phyloP scores from a whole-genome alignment of 2,888 invertebrate species.

The Tetramorium bicarinatum region DNA sequence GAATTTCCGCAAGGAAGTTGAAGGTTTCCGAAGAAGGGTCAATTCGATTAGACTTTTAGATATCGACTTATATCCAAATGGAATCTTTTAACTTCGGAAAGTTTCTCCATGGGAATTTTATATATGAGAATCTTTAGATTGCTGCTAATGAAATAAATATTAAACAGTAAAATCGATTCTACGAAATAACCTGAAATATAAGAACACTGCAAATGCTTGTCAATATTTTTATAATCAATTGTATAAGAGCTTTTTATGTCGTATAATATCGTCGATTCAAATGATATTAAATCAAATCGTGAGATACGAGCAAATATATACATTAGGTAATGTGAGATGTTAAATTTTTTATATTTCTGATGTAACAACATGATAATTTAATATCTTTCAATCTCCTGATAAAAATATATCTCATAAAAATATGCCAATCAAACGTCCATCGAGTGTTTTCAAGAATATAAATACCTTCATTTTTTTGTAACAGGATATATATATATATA shows the following conservation, averaged over 20 bases:
- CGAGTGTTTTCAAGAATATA: background rate
- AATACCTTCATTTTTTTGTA: background rate
- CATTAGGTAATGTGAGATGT: background rate
- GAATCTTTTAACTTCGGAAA: slow-evolving; percentile 25
- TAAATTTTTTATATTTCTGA: background rate
- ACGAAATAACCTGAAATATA: background rate
- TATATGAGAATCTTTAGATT: background rate
- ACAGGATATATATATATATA: background rate
- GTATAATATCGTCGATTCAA: background rate
- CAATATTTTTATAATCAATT: background rate
- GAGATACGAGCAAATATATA: background rate
- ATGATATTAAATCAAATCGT: slow-evolving; percentile 20
- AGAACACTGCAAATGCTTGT: no score
- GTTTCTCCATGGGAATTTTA: slow-evolving; percentile 58
- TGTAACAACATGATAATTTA: slow-evolving; percentile 12
- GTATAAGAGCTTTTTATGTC: background rate
- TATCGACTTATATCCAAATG: slow-evolving; percentile 42
- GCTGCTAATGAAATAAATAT: background rate
- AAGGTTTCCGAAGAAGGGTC: background rate
- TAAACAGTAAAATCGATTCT: background rate
- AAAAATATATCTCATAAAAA: background rate
- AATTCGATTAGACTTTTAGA: slow-evolving; percentile 68
- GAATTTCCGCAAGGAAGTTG: background rate
- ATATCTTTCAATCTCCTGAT: background rate
- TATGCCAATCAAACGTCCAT: background rate